phyloP scores from a whole-genome alignment of 2,888 invertebrate species.

The Rhyacophila evoluta region DNA sequence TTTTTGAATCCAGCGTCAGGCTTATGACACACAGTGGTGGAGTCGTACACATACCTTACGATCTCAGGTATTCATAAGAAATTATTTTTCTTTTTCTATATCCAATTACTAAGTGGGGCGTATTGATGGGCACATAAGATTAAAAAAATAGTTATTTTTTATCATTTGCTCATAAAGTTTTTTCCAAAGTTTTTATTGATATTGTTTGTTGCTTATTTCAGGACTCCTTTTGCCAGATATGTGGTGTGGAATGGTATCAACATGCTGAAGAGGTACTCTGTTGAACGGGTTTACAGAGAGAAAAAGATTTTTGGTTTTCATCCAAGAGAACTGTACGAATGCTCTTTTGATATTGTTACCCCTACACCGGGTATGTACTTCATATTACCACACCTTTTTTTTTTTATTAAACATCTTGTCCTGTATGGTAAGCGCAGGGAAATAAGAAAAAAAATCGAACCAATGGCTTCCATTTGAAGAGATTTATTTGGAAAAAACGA shows the following conservation, averaged over 20 bases:
- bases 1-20: conserved; percentile 75
- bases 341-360: conserved; percentile 93
- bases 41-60: conserved; percentile 87
- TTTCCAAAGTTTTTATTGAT: neutral
- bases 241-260: conserved; percentile 84
- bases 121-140: no score
- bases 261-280: conserved; percentile 84
- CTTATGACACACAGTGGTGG: conserved; percentile 90
- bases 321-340: conserved; percentile 90
- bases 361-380: conserved; percentile 74
- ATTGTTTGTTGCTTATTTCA: conserved; percentile 55
- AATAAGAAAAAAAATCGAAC: no score
- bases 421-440: no score
- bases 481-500: no score
- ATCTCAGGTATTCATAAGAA: conserved; percentile 73
- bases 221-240: conserved; percentile 84
- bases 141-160: no score
- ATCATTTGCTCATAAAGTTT: neutral
- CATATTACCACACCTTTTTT: no score
- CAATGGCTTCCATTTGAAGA: no score
- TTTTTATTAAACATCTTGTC: no score
- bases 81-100: neutral
- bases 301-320: conserved; percentile 84
- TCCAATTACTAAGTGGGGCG: no score
- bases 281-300: conserved; percentile 89